Evolutionary conservation across 2,888 invertebrate species (phyloP), one percentile per base, ranked within the genome.

Genomic region (Sthenelais limicola): DNA sequence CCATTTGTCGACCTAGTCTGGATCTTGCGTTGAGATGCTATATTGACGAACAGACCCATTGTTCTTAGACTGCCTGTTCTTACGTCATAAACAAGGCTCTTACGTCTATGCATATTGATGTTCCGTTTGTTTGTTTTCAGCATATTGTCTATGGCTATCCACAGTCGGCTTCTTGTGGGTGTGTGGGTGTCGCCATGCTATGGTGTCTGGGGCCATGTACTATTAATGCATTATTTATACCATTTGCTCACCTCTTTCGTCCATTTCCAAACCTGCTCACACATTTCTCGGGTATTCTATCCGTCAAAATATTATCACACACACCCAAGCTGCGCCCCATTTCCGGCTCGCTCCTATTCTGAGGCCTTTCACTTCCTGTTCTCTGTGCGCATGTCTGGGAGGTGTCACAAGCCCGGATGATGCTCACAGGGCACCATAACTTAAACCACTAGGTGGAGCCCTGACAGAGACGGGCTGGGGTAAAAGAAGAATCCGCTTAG

Each of bases 301-400:
- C 24, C 62, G 38, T 62, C 62, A 35, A 35, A 62, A 62, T 62
- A 38, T 62, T 62, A 62, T 62, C 62, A 43, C 62, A 35, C 38
- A 15, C 38, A 9, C 2, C 62, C 38, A 43, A 35, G 38, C 38
- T 38, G 38, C 35, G 62, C 35, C 38, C 62, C 24, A 62, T 62
- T 62, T 62, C 62, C 62, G 62, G 62, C 24, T 21, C 7, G 51
- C n/a, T n/a, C n/a, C n/a, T n/a, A 51, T 21, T 35, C 56, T 12
- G 51, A 18, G 18, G 28, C 38, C 62, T 1, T 26, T 35, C 26
- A 62, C 62, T 62, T 62, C 62, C 62, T 35, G 62, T 38, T 9
- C 5, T 35, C 26, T n/a, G 38, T 62, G 62, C 62, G 38, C 62
- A 62, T 62, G 62, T 43, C 38, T 18, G 35, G 21, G 9, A 62